Percentiles rank a stretch among this genome's conserved stretches.
Conservation (phyloP, 2,113 vertebrate species). For the Camarhynchus parvulus region DNA sequence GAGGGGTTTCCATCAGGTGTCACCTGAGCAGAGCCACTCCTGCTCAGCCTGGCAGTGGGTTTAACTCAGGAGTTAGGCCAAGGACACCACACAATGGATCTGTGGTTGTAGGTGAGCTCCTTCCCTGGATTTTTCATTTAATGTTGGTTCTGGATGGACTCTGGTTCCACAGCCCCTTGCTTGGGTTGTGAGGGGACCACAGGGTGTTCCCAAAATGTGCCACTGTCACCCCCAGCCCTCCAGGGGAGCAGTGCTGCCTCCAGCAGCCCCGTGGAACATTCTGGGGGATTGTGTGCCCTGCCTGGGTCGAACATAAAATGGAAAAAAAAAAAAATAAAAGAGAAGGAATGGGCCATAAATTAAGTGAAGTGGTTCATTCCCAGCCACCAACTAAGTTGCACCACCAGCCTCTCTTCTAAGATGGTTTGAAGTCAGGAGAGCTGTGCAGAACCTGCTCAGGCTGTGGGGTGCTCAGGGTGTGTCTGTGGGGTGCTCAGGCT, state of each 20-base stretch:
- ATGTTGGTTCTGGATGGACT: not conserved
- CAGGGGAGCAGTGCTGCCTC: not conserved
- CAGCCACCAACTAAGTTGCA: not conserved
- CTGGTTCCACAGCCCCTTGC: not conserved
- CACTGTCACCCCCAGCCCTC: accelerated
- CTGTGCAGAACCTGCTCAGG: not conserved
- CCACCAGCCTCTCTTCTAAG: not conserved
- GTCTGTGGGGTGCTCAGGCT: no score
- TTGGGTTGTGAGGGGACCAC: not conserved
- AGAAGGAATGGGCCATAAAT: not conserved
- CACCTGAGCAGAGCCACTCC: not conserved
- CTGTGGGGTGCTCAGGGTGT: not conserved
- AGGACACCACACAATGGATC: accelerated
- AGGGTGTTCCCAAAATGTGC: accelerated
- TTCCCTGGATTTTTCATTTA: not conserved
- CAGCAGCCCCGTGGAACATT: accelerated
- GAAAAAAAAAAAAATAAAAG: not conserved
- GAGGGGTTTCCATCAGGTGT: not conserved
- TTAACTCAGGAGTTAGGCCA: not conserved
- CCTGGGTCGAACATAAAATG: accelerated
- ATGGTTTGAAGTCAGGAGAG: not conserved
- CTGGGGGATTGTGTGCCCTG: not conserved
- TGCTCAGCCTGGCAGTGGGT: not conserved
- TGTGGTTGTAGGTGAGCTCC: not conserved
- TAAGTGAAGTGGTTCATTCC: not conserved